Evolutionary conservation across 2,113 vertebrate species (phyloP).

Genomic region (Blennius ocellaris): DNA sequence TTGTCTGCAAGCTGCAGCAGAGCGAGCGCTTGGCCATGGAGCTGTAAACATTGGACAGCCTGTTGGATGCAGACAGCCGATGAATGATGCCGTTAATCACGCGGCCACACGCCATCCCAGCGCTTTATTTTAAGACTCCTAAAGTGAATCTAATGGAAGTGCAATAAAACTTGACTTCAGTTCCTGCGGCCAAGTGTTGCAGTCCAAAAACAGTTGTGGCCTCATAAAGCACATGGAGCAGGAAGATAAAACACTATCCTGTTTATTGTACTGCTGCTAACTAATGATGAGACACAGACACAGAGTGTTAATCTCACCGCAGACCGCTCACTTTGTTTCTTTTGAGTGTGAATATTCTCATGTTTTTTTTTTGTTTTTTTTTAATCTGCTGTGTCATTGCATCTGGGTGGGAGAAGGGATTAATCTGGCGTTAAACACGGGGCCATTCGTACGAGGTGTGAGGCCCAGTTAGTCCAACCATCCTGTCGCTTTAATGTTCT

Average conservation of each 20-base stretch:
- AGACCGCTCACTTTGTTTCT: not conserved
- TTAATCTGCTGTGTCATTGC: not conserved
- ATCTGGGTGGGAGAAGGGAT: constrained; percentile 22
- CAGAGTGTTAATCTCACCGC: constrained; percentile 10
- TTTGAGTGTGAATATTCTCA: constrained; percentile 11
- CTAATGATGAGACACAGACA: not conserved
- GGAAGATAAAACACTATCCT: not conserved
- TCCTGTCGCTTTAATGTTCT: constrained; percentile 41
- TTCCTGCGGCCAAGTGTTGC: constrained; percentile 17
- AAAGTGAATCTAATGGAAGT: constrained; percentile 66
- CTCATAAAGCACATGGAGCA: not conserved
- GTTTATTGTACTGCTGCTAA: constrained; percentile 13
- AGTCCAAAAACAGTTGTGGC: constrained; percentile 42
- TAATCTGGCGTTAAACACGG: constrained; percentile 15
- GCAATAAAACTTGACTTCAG: constrained; percentile 44
- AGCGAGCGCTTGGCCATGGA: too few species aligned
- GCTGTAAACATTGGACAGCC: constrained; percentile 67
- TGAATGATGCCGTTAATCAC: constrained; percentile 59
- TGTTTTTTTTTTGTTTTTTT: too few species aligned
- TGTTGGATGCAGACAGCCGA: constrained; percentile 51
- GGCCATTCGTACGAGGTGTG: constrained; percentile 3
- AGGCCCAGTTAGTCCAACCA: constrained; percentile 16
- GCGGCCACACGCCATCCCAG: constrained; percentile 38
- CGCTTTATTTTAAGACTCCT: constrained; percentile 73
- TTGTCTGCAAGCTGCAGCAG: constrained; percentile 53